Conservation (phyloP, 92 coral and sea anemone species). For the Porites evermanni region DNA sequence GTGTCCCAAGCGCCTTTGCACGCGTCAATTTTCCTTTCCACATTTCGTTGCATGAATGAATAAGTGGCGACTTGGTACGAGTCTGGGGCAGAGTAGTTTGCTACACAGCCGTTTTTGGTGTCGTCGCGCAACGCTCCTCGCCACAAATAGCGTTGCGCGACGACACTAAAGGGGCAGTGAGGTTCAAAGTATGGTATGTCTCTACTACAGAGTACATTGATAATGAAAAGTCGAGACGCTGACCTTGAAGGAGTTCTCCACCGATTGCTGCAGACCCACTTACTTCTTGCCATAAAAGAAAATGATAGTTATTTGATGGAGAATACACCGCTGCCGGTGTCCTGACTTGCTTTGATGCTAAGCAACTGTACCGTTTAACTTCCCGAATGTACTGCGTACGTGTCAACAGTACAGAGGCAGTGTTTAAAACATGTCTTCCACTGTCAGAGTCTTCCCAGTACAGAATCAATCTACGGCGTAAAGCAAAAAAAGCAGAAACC, state of each 20-base stretch:
- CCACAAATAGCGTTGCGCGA: too few relatives aligned
- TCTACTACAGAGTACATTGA: neutral
- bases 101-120: too few relatives aligned
- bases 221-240: neutral
- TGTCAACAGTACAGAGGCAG: conserved; percentile 64
- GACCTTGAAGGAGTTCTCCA: conserved; percentile 77
- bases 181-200: neutral
- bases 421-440: conserved; percentile 68
- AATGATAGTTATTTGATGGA: conserved; percentile 75
- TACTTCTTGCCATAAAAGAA: conserved; percentile 88
- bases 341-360: conserved; percentile 59
- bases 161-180: too few relatives aligned
- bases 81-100: too few relatives aligned
- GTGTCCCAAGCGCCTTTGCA: too few relatives aligned
- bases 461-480: conserved; percentile 68
- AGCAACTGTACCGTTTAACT: conserved; percentile 61
- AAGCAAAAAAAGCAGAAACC: too few relatives aligned
- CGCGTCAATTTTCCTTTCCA: too few relatives aligned
- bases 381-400: conserved; percentile 56
- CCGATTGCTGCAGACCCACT: conserved; percentile 76
- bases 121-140: too few relatives aligned
- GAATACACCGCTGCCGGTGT: conserved; percentile 81
- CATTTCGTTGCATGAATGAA: too few relatives aligned
- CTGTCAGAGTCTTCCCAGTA: conserved; percentile 88
- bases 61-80: too few relatives aligned